phyloP scores from a whole-genome alignment of 1,140 invertebrate genomes.

The Drosophila grimshawi region DNA sequence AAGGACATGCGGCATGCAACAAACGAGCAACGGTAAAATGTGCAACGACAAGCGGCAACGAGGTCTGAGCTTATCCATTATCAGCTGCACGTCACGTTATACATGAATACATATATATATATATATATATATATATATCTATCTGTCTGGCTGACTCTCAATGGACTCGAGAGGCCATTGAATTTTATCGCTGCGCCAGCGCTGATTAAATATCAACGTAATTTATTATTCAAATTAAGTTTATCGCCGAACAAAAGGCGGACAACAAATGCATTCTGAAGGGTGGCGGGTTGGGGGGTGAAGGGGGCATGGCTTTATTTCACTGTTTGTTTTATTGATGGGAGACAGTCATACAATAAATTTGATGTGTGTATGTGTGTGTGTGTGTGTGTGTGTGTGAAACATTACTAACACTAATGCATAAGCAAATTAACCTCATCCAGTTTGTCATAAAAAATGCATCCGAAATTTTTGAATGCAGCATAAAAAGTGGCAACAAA shows the following conservation, averaged over 20 bases:
- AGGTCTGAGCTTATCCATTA: slow-evolving; percentile 65
- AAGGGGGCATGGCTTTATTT: neutral
- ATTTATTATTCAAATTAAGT: slow-evolving; percentile 83
- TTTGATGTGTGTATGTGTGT: slow-evolving; percentile 40
- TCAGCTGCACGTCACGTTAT: slow-evolving; percentile 64
- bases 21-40: slow-evolving; percentile 7
- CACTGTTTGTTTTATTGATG: slow-evolving; percentile 44
- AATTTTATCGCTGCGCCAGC: slow-evolving; percentile 70
- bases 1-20: slow-evolving; percentile 21
- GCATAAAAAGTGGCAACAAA: neutral
- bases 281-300: too few relatives aligned
- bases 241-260: slow-evolving; percentile 74
- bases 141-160: neutral
- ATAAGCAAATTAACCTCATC: slow-evolving; percentile 61
- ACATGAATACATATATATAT: slow-evolving; percentile 4
- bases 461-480: slow-evolving; percentile 65
- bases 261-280: slow-evolving; percentile 26
- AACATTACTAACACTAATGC: slow-evolving; percentile 55
- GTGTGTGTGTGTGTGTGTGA: slow-evolving; percentile 39
- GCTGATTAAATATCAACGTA: slow-evolving; percentile 82
- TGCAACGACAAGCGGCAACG: slow-evolving; percentile 7
- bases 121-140: slow-evolving; percentile 7
- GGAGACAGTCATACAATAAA: slow-evolving; percentile 55
- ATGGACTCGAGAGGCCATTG: slow-evolving; percentile 60
- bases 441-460: slow-evolving; percentile 69